A percentile compares a stretch with the other conserved stretches of the same genome.
phyloP scores from a whole-genome alignment of 1,140 invertebrate species.

The Aphelinus certus region DNA sequence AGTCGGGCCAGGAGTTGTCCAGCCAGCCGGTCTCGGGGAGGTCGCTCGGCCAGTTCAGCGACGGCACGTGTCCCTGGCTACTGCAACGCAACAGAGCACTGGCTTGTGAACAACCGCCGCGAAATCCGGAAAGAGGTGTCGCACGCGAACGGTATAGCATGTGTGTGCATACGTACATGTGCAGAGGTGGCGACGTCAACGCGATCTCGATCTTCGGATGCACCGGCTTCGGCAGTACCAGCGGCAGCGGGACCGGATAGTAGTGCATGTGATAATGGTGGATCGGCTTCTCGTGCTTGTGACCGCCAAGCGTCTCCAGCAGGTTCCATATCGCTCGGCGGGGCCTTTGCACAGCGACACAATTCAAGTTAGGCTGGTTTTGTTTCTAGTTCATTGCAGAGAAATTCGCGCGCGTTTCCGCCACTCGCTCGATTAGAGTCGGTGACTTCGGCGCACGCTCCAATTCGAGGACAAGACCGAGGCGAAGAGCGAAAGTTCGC shows the following conservation, averaged over 20 bases:
- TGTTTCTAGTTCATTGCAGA: too few relatives aligned
- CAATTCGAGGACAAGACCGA: too few relatives aligned
- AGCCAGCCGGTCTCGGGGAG: not conserved
- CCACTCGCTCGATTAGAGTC: too few relatives aligned
- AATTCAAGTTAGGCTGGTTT: too few relatives aligned
- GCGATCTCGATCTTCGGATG: constrained; percentile 28
- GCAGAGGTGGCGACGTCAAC: constrained; percentile 11
- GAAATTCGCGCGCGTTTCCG: too few relatives aligned
- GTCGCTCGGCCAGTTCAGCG: constrained; percentile 9
- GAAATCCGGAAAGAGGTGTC: too few relatives aligned
- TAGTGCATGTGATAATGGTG: constrained; percentile 58
- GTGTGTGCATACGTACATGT: constrained; percentile 4
- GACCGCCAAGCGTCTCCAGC: constrained; percentile 44
- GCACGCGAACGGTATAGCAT: not conserved
- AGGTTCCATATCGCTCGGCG: constrained; percentile 44
- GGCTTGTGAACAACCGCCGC: too few relatives aligned
- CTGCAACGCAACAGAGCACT: not conserved
- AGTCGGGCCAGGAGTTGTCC: not conserved
- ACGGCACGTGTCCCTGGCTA: not conserved
- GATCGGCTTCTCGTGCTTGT: constrained; percentile 45
- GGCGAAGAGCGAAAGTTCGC: too few relatives aligned
- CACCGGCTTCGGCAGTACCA: constrained; percentile 1
- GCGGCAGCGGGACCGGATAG: constrained; percentile 45
- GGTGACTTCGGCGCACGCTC: too few relatives aligned
- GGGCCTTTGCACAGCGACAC: not conserved